Percentiles rank a stretch among this genome's conserved stretches.
These are phyloP conservation scores for Mactromeris polynyma DNA, from an alignment of 2,888 invertebrate genomes.

Conservation along the genomic window DNA sequence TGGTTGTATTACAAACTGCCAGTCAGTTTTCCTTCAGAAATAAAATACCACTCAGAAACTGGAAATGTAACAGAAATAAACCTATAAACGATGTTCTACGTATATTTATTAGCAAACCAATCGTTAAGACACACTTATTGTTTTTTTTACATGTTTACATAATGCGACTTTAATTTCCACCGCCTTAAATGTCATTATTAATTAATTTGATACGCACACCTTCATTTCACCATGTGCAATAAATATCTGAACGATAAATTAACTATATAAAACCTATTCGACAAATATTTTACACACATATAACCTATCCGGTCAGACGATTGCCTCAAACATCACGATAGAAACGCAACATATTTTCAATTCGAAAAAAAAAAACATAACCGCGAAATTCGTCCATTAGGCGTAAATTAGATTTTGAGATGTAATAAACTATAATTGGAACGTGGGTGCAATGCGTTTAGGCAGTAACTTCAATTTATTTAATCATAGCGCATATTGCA, in stretches of 20 bases:
- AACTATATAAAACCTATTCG: neutral
- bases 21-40: neutral
- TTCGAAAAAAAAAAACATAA: neutral
- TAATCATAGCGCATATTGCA: neutral
- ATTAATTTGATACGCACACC: no score
- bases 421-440: neutral
- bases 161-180: no score
- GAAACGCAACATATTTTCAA: neutral
- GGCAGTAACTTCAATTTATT: neutral
- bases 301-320: neutral
- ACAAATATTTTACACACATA: neutral
- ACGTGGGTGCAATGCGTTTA: slow-evolving; percentile 12
- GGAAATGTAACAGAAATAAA: neutral
- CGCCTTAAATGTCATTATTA: no score
- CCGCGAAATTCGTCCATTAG: neutral
- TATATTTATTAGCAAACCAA: slow-evolving; percentile 24
- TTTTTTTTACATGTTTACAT: no score
- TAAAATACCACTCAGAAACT: neutral
- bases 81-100: neutral
- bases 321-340: neutral
- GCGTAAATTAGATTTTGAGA: neutral
- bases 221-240: no score
- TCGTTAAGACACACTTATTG: slow-evolving; percentile 17
- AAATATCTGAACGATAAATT: no score
- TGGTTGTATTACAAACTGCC: neutral